Evolutionary conservation across 2,113 vertebrate genomes (phyloP).

Genomic region (Ceyx margarethae): DNA sequence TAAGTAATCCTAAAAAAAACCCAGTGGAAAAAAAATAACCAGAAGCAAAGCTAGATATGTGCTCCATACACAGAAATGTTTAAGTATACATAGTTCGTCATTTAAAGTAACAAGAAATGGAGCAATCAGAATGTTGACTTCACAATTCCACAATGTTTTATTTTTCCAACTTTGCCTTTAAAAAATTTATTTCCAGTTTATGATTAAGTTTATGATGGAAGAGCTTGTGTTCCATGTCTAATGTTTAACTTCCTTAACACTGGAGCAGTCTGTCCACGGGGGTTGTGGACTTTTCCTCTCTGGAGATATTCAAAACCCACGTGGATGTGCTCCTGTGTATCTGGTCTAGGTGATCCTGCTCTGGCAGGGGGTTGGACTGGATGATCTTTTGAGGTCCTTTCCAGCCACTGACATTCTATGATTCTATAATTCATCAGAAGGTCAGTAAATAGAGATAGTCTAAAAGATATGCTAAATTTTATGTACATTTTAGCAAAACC

Average conservation of each 20-base stretch:
- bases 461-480: neutral
- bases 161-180: neutral
- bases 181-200: neutral
- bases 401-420: too few relatives aligned
- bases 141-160: neutral
- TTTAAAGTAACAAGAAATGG: neutral
- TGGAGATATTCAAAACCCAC: neutral
- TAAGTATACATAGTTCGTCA: neutral
- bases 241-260: neutral
- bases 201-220: neutral
- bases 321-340: too few relatives aligned
- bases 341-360: too few relatives aligned
- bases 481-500: neutral
- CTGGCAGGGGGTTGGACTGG: neutral
- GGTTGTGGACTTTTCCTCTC: neutral
- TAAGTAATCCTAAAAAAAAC: neutral
- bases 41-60: neutral
- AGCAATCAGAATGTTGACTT: neutral
- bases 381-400: too few relatives aligned
- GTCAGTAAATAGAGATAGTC: neutral
- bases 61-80: neutral
- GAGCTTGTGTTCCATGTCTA: neutral
- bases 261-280: too few relatives aligned
- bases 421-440: neutral
- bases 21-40: neutral